Percentiles rank a stretch among this genome's conserved stretches.
These are phyloP conservation scores for Hyperopisus bebe DNA, from an alignment of 2,113 vertebrate species.

Conservation along the genomic window DNA sequence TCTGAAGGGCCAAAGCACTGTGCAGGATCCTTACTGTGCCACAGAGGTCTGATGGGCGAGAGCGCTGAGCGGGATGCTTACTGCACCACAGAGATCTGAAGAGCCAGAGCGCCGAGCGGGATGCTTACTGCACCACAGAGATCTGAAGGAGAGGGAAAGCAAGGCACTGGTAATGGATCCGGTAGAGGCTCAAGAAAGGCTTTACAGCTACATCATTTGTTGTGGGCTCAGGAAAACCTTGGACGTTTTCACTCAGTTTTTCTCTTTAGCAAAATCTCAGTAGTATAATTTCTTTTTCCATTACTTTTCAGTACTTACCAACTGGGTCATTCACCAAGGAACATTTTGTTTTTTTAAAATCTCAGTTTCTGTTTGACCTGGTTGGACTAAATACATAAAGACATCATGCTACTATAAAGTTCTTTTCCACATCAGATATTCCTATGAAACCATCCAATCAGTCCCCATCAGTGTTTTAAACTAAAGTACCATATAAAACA, in stretches of 20 bases:
- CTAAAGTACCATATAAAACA: not conserved
- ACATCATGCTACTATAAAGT: not conserved
- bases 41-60: not conserved
- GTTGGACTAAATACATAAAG: not conserved
- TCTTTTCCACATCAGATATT: not conserved
- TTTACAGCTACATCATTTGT: not conserved
- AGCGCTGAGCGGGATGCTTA: slow-evolving; percentile 31
- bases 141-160: not conserved
- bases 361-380: not conserved
- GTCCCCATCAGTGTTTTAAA: not conserved
- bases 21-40: not conserved
- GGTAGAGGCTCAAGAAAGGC: not conserved
- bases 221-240: not conserved
- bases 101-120: slow-evolving; percentile 31
- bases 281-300: slow-evolving; percentile 3
- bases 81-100: not conserved
- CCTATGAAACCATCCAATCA: not conserved
- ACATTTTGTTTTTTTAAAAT: not conserved
- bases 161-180: not conserved
- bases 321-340: not conserved
- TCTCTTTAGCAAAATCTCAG: not conserved
- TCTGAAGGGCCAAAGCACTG: slow-evolving; percentile 33
- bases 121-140: not conserved
- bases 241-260: not conserved
- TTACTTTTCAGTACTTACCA: slow-evolving; percentile 10